Percentiles rank a stretch among this genome's conserved stretches.
Evolutionary conservation across 2,113 vertebrate species (phyloP).

Genomic region (Forbesichthys papilliferus): DNA sequence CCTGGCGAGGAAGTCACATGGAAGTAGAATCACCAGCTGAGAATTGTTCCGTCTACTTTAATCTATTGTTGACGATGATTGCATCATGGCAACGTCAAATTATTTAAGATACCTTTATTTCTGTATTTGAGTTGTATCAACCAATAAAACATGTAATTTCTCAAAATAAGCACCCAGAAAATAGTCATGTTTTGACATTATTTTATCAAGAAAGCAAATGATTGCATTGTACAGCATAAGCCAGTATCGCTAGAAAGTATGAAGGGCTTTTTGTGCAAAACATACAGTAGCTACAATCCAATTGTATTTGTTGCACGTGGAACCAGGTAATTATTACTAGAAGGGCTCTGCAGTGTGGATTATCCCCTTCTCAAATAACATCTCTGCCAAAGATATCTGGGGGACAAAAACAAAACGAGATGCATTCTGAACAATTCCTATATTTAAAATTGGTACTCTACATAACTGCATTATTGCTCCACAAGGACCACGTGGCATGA

Average conservation of each 20-base stretch:
- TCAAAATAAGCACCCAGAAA: slow-evolving; percentile 6
- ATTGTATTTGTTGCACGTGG: slow-evolving; percentile 25
- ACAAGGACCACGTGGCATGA: neutral
- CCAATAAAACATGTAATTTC: slow-evolving; percentile 56
- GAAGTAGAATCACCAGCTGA: slow-evolving; percentile 76
- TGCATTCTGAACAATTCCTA: too few species aligned
- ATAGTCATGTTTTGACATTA: slow-evolving; percentile 1
- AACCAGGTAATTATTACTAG: slow-evolving; percentile 16
- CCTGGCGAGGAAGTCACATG: slow-evolving; percentile 89
- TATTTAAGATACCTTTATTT: slow-evolving; percentile 37
- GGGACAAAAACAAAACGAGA: slow-evolving; percentile 7
- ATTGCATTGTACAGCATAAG: neutral
- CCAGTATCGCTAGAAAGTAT: slow-evolving; percentile 1
- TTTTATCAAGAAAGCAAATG: slow-evolving; percentile 7
- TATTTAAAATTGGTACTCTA: too few species aligned
- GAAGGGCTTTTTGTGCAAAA: slow-evolving; percentile 12
- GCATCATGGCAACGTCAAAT: slow-evolving; percentile 27
- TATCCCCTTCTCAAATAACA: slow-evolving; percentile 76
- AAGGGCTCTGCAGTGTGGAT: slow-evolving; percentile 65
- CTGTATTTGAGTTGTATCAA: slow-evolving; percentile 43
- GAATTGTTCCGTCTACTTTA: slow-evolving; percentile 25
- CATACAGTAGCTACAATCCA: neutral
- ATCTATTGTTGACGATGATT: slow-evolving; percentile 34
- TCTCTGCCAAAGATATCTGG: slow-evolving; percentile 73
- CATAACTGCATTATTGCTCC: too few species aligned